Evolutionary conservation across 2,888 invertebrate genomes (phyloP), one percentile per base, ranked within the genome.

Genomic region (Epinotia bilunana): DNA sequence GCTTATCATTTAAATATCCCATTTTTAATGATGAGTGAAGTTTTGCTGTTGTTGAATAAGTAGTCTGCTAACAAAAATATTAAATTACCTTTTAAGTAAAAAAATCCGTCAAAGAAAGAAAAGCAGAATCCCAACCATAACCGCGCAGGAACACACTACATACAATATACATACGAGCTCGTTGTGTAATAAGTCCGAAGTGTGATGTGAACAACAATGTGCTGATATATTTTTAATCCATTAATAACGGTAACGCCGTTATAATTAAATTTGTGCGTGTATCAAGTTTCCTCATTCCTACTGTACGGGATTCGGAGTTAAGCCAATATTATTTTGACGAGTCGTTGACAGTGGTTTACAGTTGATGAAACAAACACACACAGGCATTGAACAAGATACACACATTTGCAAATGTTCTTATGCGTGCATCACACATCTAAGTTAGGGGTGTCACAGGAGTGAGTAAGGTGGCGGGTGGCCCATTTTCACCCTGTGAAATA

Each of bases 401-500:
- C 87, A 88, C 86, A 83, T 78, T 77, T 80, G 78, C 68, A 79
- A 77, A 75, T 79, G 79, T 80, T 79, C 77, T 83, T 85, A 82
- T 83, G 70, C 80, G 80, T 77, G 83, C 82, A 80, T 83, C 84
- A 85, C 87, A 88, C 87, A 87, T 80, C 78, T 78, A 80, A 77
- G 80, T 78, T 79, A 80, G 83, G 85, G 80, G 86, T 88, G 88
- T 90, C 84, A 84, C 82, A 86, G 84, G 87, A 75, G 89, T 88
- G 88, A 84, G 89, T 80, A 80, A 88, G 91, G 91, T 84, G 90
- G 91, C 86, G 91, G 93, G 91, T 88, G 92, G 91, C 89, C 91
- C 88, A 94, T 93, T 94, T 93, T 92, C 94, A 92, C 94, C 93
- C 93, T 86, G 92, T 89, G 91, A 93, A 93, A 94, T 94, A 94